A percentile compares a stretch with the other conserved stretches of the same genome.
Evolutionary conservation across 2,888 invertebrate genomes (phyloP).

Genomic region (Isoperla grammatica): DNA sequence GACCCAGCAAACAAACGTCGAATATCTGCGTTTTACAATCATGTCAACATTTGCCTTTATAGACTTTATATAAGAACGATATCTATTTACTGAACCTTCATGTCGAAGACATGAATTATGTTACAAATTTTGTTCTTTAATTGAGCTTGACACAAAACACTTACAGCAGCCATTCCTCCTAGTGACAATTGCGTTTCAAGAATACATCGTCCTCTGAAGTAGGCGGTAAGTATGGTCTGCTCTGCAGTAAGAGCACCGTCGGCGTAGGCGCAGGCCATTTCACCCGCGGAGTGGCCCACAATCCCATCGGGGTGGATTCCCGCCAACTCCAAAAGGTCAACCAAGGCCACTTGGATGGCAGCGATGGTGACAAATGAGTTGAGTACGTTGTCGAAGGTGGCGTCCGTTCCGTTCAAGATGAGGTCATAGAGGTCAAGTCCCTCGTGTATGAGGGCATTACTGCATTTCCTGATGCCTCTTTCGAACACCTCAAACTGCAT

Average conservation of each 20-base stretch:
- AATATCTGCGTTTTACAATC: no score
- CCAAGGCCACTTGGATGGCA: constrained; percentile 59
- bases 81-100: no score
- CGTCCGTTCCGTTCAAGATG: constrained; percentile 54
- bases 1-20: no score
- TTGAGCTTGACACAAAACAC: no score
- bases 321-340: constrained; percentile 54
- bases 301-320: constrained; percentile 66
- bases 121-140: no score
- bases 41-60: no score
- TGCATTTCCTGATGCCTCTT: constrained; percentile 54
- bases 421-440: constrained; percentile 58
- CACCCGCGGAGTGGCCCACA: constrained; percentile 90
- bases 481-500: constrained; percentile 61
- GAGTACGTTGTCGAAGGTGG: constrained; percentile 57
- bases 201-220: constrained; percentile 80
- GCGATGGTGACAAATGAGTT: constrained; percentile 69
- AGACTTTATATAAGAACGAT: no score
- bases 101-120: no score
- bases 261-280: constrained; percentile 92
- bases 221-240: constrained; percentile 79
- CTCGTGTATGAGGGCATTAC: constrained; percentile 51
- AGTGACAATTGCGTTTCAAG: constrained; percentile 63
- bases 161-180: constrained; percentile 90
- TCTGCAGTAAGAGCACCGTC: constrained; percentile 86